A percentile compares a stretch with the other conserved stretches of the same genome.
Evolutionary conservation across 2,113 vertebrate species (phyloP).

Genomic region (Tragelaphus imberbis): DNA sequence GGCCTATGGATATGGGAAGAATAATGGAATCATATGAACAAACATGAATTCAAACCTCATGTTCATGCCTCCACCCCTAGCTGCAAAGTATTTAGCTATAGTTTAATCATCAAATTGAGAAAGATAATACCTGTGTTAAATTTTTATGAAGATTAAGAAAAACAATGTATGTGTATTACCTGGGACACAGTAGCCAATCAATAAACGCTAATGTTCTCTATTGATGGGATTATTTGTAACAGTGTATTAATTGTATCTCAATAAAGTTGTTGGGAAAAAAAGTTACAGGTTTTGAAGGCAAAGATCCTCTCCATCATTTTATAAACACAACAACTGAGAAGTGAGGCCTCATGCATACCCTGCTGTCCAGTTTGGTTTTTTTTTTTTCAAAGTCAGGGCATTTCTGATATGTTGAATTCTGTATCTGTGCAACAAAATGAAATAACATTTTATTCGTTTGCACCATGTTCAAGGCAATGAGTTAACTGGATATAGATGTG

Average conservation of each 20-base stretch:
- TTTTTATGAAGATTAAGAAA: constrained; percentile 29
- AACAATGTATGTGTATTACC: constrained; percentile 10
- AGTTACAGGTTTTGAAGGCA: not conserved
- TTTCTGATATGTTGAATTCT: not conserved
- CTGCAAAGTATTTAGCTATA: not conserved
- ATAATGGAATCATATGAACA: not conserved
- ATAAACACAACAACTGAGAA: not conserved
- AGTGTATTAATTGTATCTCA: not conserved
- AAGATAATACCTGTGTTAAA: not conserved
- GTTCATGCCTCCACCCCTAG: not conserved
- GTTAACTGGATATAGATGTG: not conserved
- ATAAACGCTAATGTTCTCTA: not conserved
- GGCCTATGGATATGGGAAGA: not conserved
- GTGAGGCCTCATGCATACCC: not conserved
- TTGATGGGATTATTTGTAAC: not conserved
- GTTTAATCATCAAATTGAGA: not conserved
- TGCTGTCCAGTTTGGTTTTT: not conserved
- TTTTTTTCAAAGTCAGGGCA: not conserved
- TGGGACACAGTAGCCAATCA: not conserved
- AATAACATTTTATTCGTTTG: not conserved
- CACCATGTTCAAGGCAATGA: not conserved
- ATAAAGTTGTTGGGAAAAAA: not conserved
- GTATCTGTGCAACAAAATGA: not conserved
- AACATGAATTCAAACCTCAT: not conserved
- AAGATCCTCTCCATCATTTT: not conserved